These are phyloP conservation scores for Portunus trituberculatus DNA, from an alignment of 1,140 invertebrate genomes.

Conservation along the genomic window DNA sequence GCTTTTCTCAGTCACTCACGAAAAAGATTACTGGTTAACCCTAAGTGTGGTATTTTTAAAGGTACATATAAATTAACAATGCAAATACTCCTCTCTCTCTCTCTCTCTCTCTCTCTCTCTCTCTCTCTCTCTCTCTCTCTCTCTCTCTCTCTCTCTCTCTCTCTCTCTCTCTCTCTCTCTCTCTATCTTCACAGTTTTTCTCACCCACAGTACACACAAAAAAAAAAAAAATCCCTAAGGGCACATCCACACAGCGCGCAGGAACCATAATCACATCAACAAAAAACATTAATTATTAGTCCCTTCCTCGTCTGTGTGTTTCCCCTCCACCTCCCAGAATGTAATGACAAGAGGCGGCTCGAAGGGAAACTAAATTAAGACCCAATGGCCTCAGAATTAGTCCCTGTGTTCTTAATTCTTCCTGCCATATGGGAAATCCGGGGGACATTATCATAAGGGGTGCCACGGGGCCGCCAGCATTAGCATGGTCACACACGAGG, in stretches of 20 bases:
- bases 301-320: not conserved
- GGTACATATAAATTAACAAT: not conserved
- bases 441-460: constrained; percentile 64
- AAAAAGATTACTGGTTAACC: too few species aligned
- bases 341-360: not conserved
- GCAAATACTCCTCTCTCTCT: not conserved
- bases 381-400: not conserved
- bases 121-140: not conserved
- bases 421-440: constrained; percentile 53
- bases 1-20: too few species aligned
- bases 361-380: constrained; percentile 36
- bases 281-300: not conserved
- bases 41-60: too few species aligned
- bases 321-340: not conserved
- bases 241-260: not conserved
- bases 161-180: not conserved
- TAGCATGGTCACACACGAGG: constrained; percentile 57
- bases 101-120: constrained; percentile 14
- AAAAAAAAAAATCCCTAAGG: not conserved
- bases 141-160: constrained; percentile 25
- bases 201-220: not conserved
- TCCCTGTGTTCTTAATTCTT: constrained; percentile 53
- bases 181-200: not conserved
- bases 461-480: constrained; percentile 56
- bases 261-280: not conserved